Evolutionary conservation across 2,113 vertebrate species (phyloP).

Genomic region (Urocitellus parryii): DNA sequence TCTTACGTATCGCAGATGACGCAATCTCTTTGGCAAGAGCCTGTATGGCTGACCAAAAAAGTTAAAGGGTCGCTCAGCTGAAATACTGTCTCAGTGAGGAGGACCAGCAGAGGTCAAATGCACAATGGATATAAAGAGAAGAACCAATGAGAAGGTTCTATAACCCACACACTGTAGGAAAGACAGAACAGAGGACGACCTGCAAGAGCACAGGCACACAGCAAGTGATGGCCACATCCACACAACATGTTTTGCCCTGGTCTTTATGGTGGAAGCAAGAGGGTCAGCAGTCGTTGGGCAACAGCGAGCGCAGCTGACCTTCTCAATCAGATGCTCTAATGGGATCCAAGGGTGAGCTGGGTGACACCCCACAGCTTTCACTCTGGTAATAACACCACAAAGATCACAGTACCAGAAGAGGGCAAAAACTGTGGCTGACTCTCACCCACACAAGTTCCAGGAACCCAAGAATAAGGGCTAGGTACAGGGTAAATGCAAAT

Average conservation of each 20-base stretch:
- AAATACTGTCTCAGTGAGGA: not conserved
- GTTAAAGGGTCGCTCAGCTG: not conserved
- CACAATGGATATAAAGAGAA: not conserved
- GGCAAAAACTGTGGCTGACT: not conserved
- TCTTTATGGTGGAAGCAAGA: not conserved
- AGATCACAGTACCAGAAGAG: not conserved
- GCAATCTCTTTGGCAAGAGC: not conserved
- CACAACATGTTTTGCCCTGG: rapidly evolving
- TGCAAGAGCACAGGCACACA: too few relatives aligned
- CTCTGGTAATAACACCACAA: not conserved
- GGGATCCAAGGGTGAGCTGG: not conserved
- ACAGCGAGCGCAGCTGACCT: not conserved
- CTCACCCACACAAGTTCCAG: not conserved
- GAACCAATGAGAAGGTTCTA: not conserved
- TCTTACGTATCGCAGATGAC: not conserved
- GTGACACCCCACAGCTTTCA: not conserved
- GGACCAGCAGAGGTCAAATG: not conserved
- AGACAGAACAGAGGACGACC: not conserved
- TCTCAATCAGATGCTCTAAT: not conserved
- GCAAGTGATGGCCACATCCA: rapidly evolving
- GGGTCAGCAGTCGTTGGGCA: not conserved
- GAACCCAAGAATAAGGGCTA: not conserved
- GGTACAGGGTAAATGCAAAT: not conserved
- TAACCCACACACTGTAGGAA: not conserved
- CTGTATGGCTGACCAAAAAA: not conserved